Conservation (phyloP, 1,140 invertebrate genomes). For the Microplitis demolitor region DNA sequence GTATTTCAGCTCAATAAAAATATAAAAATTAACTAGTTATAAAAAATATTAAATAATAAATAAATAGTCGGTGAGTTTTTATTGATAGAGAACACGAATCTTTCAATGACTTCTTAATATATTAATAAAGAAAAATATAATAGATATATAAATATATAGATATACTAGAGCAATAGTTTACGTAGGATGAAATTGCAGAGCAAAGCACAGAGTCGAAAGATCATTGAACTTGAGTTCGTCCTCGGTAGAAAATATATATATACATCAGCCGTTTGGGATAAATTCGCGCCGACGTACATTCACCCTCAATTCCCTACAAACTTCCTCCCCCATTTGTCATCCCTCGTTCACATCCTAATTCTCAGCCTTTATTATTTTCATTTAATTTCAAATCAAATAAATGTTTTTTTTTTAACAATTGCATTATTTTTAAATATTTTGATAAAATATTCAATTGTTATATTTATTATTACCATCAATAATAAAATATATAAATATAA, state of each 20-base stretch:
- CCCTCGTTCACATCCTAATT: background rate
- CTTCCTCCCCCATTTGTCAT: background rate
- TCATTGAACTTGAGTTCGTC: slow-evolving; percentile 39
- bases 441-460: no score
- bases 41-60: background rate
- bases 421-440: no score
- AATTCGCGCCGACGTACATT: slow-evolving; percentile 16
- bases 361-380: background rate
- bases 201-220: slow-evolving; percentile 44
- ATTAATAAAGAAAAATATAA: background rate
- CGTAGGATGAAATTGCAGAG: slow-evolving; percentile 38
- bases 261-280: slow-evolving; percentile 27
- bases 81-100: no score
- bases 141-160: background rate
- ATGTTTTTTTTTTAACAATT: no score
- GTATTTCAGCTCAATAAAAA: no score
- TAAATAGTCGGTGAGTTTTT: background rate
- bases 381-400: no score
- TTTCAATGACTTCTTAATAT: no score
- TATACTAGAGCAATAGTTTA: background rate
- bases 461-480: background rate
- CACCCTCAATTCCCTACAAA: slow-evolving; percentile 2
- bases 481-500: no score
- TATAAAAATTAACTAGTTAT: background rate
- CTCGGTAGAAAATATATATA: slow-evolving; percentile 29